Evolutionary conservation across 2,888 invertebrate species (phyloP).

Genomic region (Neoscelio sp.): DNA sequence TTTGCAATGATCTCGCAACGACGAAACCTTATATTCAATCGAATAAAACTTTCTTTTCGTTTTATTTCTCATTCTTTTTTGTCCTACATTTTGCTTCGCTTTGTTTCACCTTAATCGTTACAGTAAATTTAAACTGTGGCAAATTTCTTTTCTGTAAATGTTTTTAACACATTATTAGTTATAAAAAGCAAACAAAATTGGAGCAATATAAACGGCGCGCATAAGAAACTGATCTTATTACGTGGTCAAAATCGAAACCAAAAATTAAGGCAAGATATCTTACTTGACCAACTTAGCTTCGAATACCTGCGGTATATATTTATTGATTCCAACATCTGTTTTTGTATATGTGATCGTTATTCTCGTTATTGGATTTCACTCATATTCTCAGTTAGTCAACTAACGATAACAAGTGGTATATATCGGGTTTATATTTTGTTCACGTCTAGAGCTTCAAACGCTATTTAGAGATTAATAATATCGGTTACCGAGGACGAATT

Average conservation of each 20-base stretch:
- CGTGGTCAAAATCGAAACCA: no score
- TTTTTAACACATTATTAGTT: slow-evolving; percentile 59
- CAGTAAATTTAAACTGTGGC: slow-evolving; percentile 42
- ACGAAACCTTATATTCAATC: slow-evolving; percentile 43
- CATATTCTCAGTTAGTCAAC: slow-evolving; percentile 15
- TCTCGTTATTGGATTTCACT: slow-evolving; percentile 43
- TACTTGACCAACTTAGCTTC: slow-evolving; percentile 69
- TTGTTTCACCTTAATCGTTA: slow-evolving; percentile 31
- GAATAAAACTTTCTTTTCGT: slow-evolving; percentile 44
- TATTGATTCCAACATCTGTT: slow-evolving; percentile 76
- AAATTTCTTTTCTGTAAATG: slow-evolving; percentile 14
- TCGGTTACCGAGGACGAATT: no score
- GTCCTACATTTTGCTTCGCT: slow-evolving; percentile 26
- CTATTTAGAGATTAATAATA: no score
- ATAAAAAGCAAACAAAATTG: no score
- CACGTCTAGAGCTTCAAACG: no score
- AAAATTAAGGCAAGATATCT: no score
- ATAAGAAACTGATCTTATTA: no score
- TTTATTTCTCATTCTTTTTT: slow-evolving; percentile 13
- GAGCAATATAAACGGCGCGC: no score
- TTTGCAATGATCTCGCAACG: slow-evolving; percentile 42
- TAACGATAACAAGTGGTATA: no score
- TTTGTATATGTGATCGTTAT: slow-evolving; percentile 75
- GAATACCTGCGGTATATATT: slow-evolving; percentile 49
- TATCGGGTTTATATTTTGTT: no score